Percentiles rank a stretch among this genome's conserved stretches.
Evolutionary conservation across 2,113 vertebrate species (phyloP).

Genomic region (Pyxicephalus adspersus): DNA sequence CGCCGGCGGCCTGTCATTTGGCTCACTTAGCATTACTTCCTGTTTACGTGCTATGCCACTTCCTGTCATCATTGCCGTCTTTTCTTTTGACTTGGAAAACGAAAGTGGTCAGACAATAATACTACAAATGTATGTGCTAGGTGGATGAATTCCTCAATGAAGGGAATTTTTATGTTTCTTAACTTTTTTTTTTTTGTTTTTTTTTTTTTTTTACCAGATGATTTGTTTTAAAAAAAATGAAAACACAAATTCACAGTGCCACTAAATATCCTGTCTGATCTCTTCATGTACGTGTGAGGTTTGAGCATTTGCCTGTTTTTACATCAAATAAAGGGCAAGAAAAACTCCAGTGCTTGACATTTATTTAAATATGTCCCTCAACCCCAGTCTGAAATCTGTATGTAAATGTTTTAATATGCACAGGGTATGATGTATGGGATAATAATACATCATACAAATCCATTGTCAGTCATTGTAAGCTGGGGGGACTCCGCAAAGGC

Average conservation of each 20-base stretch:
- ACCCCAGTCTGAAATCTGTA: too few species aligned
- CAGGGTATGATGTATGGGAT: too few species aligned
- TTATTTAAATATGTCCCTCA: too few species aligned
- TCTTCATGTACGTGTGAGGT: background rate
- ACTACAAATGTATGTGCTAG: background rate
- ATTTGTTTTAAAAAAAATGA: conserved; percentile 14
- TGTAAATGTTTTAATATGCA: too few species aligned
- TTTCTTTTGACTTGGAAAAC: background rate
- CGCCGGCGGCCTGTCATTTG: background rate
- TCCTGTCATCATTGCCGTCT: conserved; percentile 2
- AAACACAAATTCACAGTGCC: background rate
- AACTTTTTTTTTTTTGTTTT: background rate
- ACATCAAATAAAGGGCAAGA: too few species aligned
- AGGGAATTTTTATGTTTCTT: background rate
- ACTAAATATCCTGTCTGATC: background rate
- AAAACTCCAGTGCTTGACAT: too few species aligned
- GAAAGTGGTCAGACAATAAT: background rate
- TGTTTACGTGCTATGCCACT: background rate
- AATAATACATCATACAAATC: too few species aligned
- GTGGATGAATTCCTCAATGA: background rate
- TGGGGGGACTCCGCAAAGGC: too few species aligned
- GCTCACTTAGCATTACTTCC: conserved; percentile 15
- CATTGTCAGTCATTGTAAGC: too few species aligned
- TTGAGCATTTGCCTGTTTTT: background rate
- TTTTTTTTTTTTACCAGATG: conserved; percentile 9